Conservation (phyloP, 2,888 invertebrate genomes). For the Sialis fuliginosa region DNA sequence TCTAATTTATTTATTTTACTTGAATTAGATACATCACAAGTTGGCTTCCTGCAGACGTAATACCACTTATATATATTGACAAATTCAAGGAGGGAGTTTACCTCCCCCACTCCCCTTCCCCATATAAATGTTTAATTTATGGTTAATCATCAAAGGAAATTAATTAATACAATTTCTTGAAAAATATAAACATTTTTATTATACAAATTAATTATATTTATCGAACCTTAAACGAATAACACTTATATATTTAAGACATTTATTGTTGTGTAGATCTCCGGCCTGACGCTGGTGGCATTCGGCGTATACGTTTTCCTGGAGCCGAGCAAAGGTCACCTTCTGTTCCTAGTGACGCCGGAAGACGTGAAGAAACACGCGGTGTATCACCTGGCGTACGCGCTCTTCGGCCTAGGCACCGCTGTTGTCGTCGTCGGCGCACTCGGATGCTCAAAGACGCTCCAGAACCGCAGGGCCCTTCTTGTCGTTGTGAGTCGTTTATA, state of each 20-base stretch:
- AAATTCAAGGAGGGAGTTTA: too few relatives aligned
- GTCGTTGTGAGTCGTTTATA: not conserved
- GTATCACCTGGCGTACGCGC: not conserved
- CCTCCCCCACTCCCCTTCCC: too few relatives aligned
- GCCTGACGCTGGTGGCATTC: not conserved
- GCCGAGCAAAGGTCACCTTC: not conserved
- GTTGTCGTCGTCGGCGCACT: not conserved
- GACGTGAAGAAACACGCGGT: not conserved
- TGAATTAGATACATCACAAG: too few relatives aligned
- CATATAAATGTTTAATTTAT: too few relatives aligned
- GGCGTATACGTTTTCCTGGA: not conserved
- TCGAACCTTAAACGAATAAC: too few relatives aligned
- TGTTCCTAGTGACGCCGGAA: not conserved
- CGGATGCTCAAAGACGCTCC: not conserved
- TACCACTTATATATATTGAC: too few relatives aligned
- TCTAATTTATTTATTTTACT: too few relatives aligned
- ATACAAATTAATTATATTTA: too few relatives aligned
- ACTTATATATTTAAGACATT: not conserved
- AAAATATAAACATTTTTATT: too few relatives aligned
- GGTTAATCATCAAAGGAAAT: too few relatives aligned
- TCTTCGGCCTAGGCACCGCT: not conserved
- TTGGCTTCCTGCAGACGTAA: too few relatives aligned
- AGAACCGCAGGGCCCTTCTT: not conserved
- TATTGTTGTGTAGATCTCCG: not conserved
- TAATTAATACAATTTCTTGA: too few relatives aligned